Base-by-base conservation (phyloP, 2,888 invertebrate genomes). In the Drosophila birchii region DNA sequence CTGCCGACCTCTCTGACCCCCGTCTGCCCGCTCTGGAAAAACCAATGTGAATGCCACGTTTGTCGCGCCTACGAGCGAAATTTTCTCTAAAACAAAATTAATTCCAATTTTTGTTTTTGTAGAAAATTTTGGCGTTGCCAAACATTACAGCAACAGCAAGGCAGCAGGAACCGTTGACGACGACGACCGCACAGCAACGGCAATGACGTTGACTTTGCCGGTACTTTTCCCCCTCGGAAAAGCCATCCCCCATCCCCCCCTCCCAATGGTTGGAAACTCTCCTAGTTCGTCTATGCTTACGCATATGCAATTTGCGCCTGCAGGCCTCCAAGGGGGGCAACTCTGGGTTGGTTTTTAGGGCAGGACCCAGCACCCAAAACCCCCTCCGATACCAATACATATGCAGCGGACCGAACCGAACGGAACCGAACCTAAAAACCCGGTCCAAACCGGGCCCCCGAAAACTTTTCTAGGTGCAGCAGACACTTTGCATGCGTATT, bases 51-150 rank as follows among this genome's bases (percentile, higher is more conserved):
- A 60, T 76, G 51, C 75, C 69, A 63, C 38, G 72, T 72, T 76
- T 83, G 70, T 74, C 70, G 76, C 79, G 80, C 79, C 89, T 84
- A 89, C 83, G 81, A 81, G 87, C 85, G 80, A 91, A 91, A 91
- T 88, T 89, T 90, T 90, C 88, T 86, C 90, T 87, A 89, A 91
- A 91, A 92, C 91, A 91, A 91, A 92, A 91, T 91, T 91, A 91
- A 92, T 91, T 92, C 91, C 88, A 81, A 90, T 89, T 91, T 90
- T 85, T 84, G 85, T 86, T 90, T 81, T 82, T 90, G 85, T 82
- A 90, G 83, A 81, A 84, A 88, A 83, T 85, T 84, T 89, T 76
- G 85, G 88, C 86, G 88, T 79, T 79, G 74, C 57, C 75, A 72
- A 78, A 78, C 83, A 88, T 86, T 80, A 87, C 88, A 88, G 68